These are phyloP conservation scores for Tenrec ecaudatus DNA, from an alignment of 2,113 vertebrate genomes.

Conservation along the genomic window DNA sequence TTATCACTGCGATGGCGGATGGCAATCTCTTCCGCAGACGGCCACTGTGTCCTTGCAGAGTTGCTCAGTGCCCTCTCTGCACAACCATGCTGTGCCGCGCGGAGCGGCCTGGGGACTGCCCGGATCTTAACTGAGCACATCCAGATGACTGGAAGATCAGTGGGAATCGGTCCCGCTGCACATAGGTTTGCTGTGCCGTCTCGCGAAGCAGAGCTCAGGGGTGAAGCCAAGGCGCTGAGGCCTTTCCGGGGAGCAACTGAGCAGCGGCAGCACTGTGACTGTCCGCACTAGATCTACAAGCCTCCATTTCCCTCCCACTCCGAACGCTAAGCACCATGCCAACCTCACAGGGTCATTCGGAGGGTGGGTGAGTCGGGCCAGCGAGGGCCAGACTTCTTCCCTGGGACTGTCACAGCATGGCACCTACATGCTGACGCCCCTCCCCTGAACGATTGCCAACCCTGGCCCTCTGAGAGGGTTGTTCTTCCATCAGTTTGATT, in stretches of 20 bases:
- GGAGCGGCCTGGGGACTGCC: not conserved
- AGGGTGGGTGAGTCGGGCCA: not conserved
- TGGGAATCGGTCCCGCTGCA: accelerated
- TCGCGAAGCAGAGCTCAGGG: not conserved
- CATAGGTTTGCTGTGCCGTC: too few relatives aligned
- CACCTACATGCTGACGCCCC: accelerated
- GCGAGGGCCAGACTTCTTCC: not conserved
- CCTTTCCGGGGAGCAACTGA: not conserved
- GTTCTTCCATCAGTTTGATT: too few relatives aligned
- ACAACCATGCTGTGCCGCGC: not conserved
- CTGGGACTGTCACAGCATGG: too few relatives aligned
- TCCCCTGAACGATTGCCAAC: not conserved
- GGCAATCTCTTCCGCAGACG: not conserved
- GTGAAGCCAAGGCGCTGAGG: not conserved
- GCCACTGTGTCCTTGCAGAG: too few relatives aligned
- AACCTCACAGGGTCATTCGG: not conserved
- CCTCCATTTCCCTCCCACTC: too few relatives aligned
- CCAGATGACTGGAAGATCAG: not conserved
- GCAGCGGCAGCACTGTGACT: too few relatives aligned
- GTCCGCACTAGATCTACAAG: too few relatives aligned
- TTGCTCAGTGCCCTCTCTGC: not conserved
- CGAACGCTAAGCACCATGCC: too few relatives aligned
- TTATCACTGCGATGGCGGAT: not conserved
- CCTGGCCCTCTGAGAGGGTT: too few relatives aligned
- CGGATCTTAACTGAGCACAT: not conserved